Conservation (phyloP, 1,140 invertebrate genomes). For the Plectrocnemia conspersa region DNA sequence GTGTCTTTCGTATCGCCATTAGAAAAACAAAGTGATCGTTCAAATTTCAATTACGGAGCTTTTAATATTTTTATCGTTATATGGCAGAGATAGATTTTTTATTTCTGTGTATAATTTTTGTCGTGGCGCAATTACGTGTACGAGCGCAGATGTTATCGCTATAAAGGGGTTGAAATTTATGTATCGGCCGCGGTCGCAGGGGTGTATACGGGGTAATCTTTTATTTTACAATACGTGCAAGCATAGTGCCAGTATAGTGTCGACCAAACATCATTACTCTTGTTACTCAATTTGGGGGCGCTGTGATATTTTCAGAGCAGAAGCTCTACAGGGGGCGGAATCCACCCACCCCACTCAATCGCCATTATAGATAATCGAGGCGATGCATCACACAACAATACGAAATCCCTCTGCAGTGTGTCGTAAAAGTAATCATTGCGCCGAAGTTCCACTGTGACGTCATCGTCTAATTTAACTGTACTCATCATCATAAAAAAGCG, state of each 20-base stretch:
- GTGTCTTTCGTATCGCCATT: conserved; percentile 3
- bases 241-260: no score
- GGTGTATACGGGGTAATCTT: not conserved
- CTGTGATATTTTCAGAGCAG: not conserved
- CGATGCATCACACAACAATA: conserved; percentile 22
- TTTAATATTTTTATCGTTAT: conserved; percentile 17
- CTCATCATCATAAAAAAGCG: no score
- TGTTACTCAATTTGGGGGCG: not conserved
- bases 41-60: conserved; percentile 23
- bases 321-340: not conserved
- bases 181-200: conserved; percentile 10
- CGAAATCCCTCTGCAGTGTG: conserved; percentile 18
- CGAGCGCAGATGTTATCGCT: conserved; percentile 21
- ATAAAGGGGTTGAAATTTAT: conserved; percentile 19
- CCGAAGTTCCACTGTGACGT: no score
- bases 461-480: no score
- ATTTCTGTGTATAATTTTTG: conserved; percentile 13
- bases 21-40: conserved; percentile 18
- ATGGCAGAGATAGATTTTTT: not conserved
- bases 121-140: conserved; percentile 19
- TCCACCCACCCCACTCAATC: conserved; percentile 4
- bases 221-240: no score
- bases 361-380: conserved; percentile 23
- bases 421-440: conserved; percentile 20
- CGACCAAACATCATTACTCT: conserved; percentile 3